Evolutionary conservation across 30 jellyfish, hydroid and myxozoan genomes (phyloP), one percentile per base, ranked within the genome.

Genomic region (Aurelia sp.): DNA sequence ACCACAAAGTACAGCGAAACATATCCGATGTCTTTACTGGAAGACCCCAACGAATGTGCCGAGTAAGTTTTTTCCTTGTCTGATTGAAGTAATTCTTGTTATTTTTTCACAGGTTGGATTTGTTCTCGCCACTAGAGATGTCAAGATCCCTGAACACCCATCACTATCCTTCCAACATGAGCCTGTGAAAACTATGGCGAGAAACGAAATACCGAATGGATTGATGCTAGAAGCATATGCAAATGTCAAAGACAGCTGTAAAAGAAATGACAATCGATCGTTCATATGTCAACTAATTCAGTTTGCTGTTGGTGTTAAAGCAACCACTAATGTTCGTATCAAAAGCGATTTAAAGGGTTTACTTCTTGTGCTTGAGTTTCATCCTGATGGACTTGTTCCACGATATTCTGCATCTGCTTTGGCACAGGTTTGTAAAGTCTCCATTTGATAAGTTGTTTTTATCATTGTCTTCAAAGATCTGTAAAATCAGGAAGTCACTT

Each of bases 241-340:
- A 5, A 83, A 83, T 55, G 92, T 83, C 51, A 83, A 72, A 59
- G 80, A 71, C 58, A 72, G 55, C 63, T 83, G 92, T 48, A 71
- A 72, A 48, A 70, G 92, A 30, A 83, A 70, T 74, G 86, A 83
- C 16, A 83, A 83, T 24, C 75, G 92, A 10, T 83, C 92, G 6
- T 84, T 84, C 59, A 62, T 72, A 12, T 84, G 93, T 69, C 93
- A 73, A 44, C 64, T 70, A 55, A 74, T 72, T n/a, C 93, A 84
- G 55, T 84, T 84, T 31, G 82, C 93, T 13, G 57, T 87, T 84
- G 93, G 93, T 17, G 38, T 65, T 22, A 72, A 84, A 21, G 93
- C 93, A 2, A 24, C 88, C 8, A 73, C 88, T 7, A 58, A 35
- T n/a, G 51, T 83, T 13, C 70, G 75, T n/a, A 71, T 71, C 60